These are phyloP conservation scores for Ellobium chinense DNA, from an alignment of 2,888 invertebrate genomes.

Conservation along the genomic window DNA sequence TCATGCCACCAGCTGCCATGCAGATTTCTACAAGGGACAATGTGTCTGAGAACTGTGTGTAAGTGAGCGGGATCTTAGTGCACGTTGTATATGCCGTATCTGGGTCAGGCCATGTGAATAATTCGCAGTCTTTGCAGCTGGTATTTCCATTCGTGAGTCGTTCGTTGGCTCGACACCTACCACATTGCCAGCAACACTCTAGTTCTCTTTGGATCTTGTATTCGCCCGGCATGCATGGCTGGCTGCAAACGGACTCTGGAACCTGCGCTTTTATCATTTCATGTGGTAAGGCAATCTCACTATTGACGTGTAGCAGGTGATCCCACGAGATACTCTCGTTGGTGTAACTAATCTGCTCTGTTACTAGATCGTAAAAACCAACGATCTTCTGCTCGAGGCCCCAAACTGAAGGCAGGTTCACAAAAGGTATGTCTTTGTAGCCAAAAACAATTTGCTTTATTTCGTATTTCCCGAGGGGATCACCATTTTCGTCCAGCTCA, in stretches of 20 bases:
- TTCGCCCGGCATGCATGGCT: constrained; percentile 53
- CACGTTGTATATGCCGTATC: constrained; percentile 45
- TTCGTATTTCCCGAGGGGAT: constrained; percentile 7
- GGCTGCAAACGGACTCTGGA: constrained; percentile 55
- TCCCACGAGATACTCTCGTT: background rate
- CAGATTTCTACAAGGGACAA: constrained; percentile 26
- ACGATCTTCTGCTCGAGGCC: background rate
- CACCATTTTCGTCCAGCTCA: constrained; percentile 26
- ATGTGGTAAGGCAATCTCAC: no score
- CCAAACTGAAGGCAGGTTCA: background rate
- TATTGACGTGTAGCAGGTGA: no score
- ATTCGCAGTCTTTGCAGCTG: constrained; percentile 51
- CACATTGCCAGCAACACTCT: constrained; percentile 62
- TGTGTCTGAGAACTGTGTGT: constrained; percentile 17
- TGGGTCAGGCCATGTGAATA: constrained; percentile 55
- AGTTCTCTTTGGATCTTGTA: constrained; percentile 50
- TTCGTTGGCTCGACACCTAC: constrained; percentile 55
- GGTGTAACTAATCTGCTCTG: background rate
- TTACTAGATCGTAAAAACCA: background rate
- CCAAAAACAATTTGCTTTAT: constrained; percentile 25
- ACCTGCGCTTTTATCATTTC: no score
- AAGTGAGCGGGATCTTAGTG: constrained; percentile 16
- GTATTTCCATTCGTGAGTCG: constrained; percentile 21
- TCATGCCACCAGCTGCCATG: constrained; percentile 20
- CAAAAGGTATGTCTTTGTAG: background rate